Evolutionary conservation across 2,797 vertebrate species (phyloP).

Genomic region (Acomys russatus): DNA sequence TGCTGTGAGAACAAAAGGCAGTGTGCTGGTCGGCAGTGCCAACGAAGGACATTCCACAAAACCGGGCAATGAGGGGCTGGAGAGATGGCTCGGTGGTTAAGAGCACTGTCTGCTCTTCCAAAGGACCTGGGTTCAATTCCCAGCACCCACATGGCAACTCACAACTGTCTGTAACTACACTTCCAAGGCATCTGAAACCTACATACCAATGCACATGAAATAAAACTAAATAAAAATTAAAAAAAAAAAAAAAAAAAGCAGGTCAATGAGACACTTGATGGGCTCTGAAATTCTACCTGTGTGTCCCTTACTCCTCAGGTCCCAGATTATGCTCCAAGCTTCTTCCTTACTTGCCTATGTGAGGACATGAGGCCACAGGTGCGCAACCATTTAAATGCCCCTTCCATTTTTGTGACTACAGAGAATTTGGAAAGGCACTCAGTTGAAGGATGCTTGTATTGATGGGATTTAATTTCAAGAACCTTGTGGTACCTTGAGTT

Average conservation of each 20-base stretch:
- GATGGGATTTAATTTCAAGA: not conserved
- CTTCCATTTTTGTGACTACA: conserved; percentile 12
- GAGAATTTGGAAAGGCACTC: conserved; percentile 35
- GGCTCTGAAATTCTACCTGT: conserved; percentile 14
- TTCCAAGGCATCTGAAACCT: too few relatives aligned
- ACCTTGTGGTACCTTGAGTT: not conserved
- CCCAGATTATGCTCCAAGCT: not conserved
- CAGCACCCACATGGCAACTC: too few relatives aligned
- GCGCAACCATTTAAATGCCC: not conserved
- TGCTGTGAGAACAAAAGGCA: not conserved
- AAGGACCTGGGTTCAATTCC: too few relatives aligned
- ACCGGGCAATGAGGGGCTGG: not conserved
- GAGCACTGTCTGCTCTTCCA: too few relatives aligned
- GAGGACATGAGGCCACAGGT: not conserved
- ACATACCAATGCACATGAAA: too few relatives aligned
- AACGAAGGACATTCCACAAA: not conserved
- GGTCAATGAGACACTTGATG: not conserved
- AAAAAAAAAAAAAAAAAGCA: too few relatives aligned
- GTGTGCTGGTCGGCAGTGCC: not conserved
- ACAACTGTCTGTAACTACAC: too few relatives aligned
- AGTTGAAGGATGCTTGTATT: not conserved
- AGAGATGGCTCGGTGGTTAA: too few relatives aligned
- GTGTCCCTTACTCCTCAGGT: not conserved
- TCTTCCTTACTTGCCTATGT: not conserved
- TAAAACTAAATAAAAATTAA: too few relatives aligned